phyloP scores from a whole-genome alignment of 1,140 invertebrate species.

The Scaptomyza graminum region DNA sequence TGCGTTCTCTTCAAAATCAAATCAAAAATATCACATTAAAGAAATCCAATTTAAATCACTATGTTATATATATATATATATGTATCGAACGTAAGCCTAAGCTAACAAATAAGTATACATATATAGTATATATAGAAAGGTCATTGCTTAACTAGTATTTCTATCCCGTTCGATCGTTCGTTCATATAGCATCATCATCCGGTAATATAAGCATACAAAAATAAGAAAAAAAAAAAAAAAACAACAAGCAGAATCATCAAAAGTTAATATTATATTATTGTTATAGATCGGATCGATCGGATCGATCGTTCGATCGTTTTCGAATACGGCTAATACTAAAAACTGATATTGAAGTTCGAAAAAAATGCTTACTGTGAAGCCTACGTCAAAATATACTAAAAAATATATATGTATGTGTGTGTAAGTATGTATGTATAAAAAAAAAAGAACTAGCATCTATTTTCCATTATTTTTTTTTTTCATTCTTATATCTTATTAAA shows the following conservation, averaged over 20 bases:
- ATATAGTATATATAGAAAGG: constrained; percentile 3
- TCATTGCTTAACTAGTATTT: constrained; percentile 5
- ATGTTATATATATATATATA: constrained; percentile 18
- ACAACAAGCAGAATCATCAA: not conserved
- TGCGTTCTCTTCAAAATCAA: constrained; percentile 51
- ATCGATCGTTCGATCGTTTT: constrained; percentile 14
- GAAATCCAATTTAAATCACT: constrained; percentile 77
- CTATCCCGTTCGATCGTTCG: constrained; percentile 22
- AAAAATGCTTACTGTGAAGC: constrained; percentile 46
- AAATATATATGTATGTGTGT: constrained; percentile 15
- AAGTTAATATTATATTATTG: constrained; percentile 1
- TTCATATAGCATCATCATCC: constrained; percentile 4
- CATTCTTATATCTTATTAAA: not conserved
- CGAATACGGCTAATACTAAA: constrained; percentile 50
- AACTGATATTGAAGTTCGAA: constrained; percentile 72
- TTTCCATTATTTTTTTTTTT: not conserved
- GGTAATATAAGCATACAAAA: too few relatives aligned
- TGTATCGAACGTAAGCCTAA: constrained; percentile 30
- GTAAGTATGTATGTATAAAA: not conserved
- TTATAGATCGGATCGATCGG: constrained; percentile 4
- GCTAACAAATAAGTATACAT: constrained; percentile 14
- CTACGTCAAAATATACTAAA: constrained; percentile 50
- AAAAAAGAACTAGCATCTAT: not conserved
- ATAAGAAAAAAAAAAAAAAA: not conserved
- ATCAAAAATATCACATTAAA: constrained; percentile 79